phyloP scores from a whole-genome alignment of 2,888 invertebrate species.

The Malthinus flaveolus region DNA sequence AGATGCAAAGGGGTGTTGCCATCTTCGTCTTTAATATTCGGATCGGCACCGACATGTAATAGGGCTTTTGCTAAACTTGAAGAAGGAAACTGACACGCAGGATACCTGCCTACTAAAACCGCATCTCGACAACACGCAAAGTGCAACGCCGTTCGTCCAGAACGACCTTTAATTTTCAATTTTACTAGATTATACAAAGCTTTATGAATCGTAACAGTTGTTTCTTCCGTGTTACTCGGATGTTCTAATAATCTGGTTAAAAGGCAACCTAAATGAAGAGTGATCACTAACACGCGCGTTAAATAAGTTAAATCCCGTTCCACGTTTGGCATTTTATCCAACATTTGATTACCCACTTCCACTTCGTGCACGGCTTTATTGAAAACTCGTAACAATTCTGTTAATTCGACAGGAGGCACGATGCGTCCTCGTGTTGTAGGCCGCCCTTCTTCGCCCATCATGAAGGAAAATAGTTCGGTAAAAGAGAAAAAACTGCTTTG shows the following conservation, averaged over 20 bases:
- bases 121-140: slow-evolving; percentile 82
- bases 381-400: slow-evolving; percentile 82
- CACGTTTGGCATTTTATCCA: slow-evolving; percentile 63
- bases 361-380: slow-evolving; percentile 79
- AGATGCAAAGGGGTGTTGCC: slow-evolving; percentile 90
- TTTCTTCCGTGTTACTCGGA: slow-evolving; percentile 41
- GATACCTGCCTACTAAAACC: slow-evolving; percentile 68
- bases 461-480: slow-evolving; percentile 92
- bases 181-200: slow-evolving; percentile 79
- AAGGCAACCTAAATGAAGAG: slow-evolving; percentile 80
- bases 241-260: slow-evolving; percentile 67
- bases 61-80: slow-evolving; percentile 69
- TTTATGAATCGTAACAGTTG: slow-evolving; percentile 66
- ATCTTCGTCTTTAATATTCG: slow-evolving; percentile 76
- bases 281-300: slow-evolving; percentile 83
- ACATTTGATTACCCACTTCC: slow-evolving; percentile 64
- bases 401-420: slow-evolving; percentile 79
- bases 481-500: slow-evolving; percentile 93
- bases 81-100: slow-evolving; percentile 72
- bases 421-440: slow-evolving; percentile 63
- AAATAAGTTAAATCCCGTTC: slow-evolving; percentile 77
- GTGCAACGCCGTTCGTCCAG: slow-evolving; percentile 75
- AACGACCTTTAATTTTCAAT: slow-evolving; percentile 64
- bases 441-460: slow-evolving; percentile 85
- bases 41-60: slow-evolving; percentile 80